These are phyloP conservation scores for Zoroaster sp. DNA, from an alignment of 53 echinoderm and acorn worm genomes.

Conservation along the genomic window DNA sequence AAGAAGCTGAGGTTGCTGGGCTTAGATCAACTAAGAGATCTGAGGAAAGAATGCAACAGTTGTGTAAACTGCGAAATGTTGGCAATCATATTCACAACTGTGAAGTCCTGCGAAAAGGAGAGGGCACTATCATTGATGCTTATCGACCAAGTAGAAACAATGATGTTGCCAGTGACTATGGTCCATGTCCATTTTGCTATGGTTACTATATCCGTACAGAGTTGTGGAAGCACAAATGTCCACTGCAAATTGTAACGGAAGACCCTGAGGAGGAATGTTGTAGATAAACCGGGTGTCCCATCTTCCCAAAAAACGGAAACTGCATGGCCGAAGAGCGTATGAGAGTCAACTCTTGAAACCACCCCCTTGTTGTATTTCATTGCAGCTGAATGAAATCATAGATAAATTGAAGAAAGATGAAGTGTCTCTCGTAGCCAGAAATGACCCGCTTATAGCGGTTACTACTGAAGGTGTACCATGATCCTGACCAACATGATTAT, in stretches of 20 bases:
- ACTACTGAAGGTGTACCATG: constrained; percentile 67
- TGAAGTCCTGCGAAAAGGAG: not conserved
- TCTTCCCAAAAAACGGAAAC: not conserved
- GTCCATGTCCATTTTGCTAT: not conserved
- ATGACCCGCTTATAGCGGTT: constrained; percentile 69
- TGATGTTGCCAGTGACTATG: not conserved
- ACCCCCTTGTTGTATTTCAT: not conserved
- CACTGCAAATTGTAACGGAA: not conserved
- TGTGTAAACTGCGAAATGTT: not conserved
- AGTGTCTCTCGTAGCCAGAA: constrained; percentile 58
- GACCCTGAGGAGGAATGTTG: not conserved
- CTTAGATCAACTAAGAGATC: not conserved
- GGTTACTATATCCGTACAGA: not conserved
- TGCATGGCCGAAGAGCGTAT: not conserved
- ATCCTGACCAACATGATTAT: constrained; percentile 62
- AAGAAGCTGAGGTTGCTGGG: not conserved
- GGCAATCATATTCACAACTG: not conserved
- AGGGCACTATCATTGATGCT: not conserved
- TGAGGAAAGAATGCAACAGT: not conserved
- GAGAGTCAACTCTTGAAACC: not conserved
- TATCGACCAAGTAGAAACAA: not conserved
- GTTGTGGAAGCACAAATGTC: not conserved
- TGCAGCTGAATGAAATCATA: not conserved
- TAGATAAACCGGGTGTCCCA: not conserved
- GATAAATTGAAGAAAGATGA: constrained; percentile 56